Percentiles rank a stretch among this genome's conserved stretches.
These are phyloP conservation scores for Heterochromis multidens DNA, from an alignment of 2,113 vertebrate species.

Conservation along the genomic window DNA sequence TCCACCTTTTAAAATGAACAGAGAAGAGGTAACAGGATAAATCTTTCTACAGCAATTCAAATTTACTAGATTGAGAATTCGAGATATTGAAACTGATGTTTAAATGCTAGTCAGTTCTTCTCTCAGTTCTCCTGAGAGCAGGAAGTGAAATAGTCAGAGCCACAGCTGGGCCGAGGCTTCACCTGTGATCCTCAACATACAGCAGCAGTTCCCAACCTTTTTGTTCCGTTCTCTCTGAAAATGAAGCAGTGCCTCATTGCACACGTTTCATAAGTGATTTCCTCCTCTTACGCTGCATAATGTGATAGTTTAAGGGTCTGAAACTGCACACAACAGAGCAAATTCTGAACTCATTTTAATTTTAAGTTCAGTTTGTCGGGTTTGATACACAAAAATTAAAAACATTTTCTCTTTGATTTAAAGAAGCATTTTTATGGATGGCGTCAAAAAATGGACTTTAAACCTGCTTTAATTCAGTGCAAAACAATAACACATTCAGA, in stretches of 20 bases:
- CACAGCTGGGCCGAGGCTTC: background rate
- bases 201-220: background rate
- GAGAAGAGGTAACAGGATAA: rapidly evolving
- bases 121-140: background rate
- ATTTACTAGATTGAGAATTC: background rate
- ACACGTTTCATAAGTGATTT: background rate
- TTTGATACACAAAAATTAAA: background rate
- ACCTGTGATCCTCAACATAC: background rate
- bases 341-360: background rate
- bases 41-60: background rate
- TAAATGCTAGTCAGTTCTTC: background rate
- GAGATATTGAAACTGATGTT: background rate
- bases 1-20: background rate
- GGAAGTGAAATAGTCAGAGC: background rate
- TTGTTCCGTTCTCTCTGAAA: background rate
- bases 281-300: background rate
- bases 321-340: no score
- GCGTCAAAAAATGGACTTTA: background rate
- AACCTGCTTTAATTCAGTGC: background rate
- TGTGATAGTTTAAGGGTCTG: background rate
- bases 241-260: background rate
- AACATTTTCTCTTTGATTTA: rapidly evolving
- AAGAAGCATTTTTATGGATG: rapidly evolving
- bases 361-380: rapidly evolving
- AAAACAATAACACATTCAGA: background rate